phyloP scores from a whole-genome alignment of 2,888 invertebrate species.

The Tineola bisselliella region DNA sequence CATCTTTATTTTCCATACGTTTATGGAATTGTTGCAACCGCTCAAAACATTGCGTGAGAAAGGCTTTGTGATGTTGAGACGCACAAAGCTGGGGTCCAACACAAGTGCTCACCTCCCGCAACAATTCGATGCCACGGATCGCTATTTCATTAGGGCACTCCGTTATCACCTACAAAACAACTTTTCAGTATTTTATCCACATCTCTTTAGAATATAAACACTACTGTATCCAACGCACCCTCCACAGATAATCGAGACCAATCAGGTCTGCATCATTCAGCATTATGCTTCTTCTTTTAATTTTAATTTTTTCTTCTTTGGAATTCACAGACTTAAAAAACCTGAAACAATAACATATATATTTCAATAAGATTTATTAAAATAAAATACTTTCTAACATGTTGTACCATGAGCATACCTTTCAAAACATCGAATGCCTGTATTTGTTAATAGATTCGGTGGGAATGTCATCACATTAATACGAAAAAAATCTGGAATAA shows the following conservation, averaged over 20 bases:
- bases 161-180: conserved; percentile 75
- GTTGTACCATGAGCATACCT: conserved; percentile 43
- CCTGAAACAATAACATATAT: conserved; percentile 42
- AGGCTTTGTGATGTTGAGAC: conserved; percentile 89
- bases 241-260: conserved; percentile 96
- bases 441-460: conserved; percentile 90
- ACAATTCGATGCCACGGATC: conserved; percentile 86
- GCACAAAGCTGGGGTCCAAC: conserved; percentile 87
- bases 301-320: conserved; percentile 91
- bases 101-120: conserved; percentile 94
- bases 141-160: conserved; percentile 94
- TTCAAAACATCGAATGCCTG: conserved; percentile 91
- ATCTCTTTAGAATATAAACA: not conserved
- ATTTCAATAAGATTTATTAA: not conserved
- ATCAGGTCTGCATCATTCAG: conserved; percentile 95
- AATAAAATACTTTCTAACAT: not conserved
- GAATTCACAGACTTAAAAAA: conserved; percentile 96
- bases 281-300: conserved; percentile 84
- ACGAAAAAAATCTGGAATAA: conserved; percentile 95
- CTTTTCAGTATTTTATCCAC: not conserved
- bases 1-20: conserved; percentile 71
- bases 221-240: conserved; percentile 61
- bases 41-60: conserved; percentile 92
- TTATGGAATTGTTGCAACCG: conserved; percentile 87
- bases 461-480: conserved; percentile 92